These are phyloP conservation scores for Umimayanthus kanabou DNA, from an alignment of 92 coral and sea anemone genomes.

Conservation along the genomic window DNA sequence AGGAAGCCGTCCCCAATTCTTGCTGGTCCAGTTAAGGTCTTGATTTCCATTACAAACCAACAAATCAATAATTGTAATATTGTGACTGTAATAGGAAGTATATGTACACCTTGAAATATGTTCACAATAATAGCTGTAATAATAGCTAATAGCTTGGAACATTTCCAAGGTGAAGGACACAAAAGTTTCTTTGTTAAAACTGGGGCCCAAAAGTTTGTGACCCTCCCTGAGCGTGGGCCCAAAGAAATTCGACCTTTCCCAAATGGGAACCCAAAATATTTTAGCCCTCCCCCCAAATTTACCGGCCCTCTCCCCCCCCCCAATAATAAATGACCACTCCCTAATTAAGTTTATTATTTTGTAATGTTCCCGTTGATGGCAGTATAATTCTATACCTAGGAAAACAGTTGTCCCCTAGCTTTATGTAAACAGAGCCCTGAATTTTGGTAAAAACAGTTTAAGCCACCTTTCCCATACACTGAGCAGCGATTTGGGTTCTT, in stretches of 20 bases:
- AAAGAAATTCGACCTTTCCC: not conserved
- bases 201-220: not conserved
- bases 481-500: no score
- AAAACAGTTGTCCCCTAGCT: no score
- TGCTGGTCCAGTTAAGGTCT: slow-evolving; percentile 5
- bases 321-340: not conserved
- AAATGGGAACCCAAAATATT: not conserved
- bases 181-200: slow-evolving; percentile 6
- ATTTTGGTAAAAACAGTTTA: no score
- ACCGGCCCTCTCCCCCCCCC: no score
- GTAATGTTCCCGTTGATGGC: no score
- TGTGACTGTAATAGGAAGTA: not conserved
- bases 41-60: slow-evolving; percentile 1
- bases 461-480: no score
- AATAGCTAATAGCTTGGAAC: not conserved
- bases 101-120: slow-evolving; percentile 5
- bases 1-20: not conserved
- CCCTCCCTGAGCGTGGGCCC: not conserved
- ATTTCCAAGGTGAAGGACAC: slow-evolving; percentile 13
- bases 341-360: no score
- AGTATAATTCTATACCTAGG: no score
- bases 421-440: no score
- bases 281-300: not conserved
- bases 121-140: not conserved
- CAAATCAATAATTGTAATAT: not conserved